Evolutionary conservation across 2,888 invertebrate genomes (phyloP).

Genomic region (Allolobophora icterica): DNA sequence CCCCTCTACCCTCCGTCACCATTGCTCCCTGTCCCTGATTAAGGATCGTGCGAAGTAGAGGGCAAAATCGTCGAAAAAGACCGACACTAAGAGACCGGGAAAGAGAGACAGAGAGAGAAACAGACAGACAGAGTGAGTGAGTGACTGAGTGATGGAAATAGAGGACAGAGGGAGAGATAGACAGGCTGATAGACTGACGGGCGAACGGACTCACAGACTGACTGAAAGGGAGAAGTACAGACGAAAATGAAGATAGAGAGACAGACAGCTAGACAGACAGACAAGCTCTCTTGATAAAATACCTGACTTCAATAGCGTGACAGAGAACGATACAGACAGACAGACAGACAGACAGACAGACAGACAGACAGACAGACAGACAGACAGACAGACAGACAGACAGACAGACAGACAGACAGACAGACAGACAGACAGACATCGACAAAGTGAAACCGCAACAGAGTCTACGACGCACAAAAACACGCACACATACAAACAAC

Average conservation of each 20-base stretch:
- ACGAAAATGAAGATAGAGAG: not conserved
- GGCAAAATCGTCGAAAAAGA: not conserved
- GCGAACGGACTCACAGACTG: not conserved
- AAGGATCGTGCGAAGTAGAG: not conserved
- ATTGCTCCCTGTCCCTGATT: slow-evolving; percentile 13
- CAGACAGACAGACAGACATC: not conserved
- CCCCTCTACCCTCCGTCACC: too few species aligned
- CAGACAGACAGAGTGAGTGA: too few species aligned
- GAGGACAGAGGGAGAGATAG: too few species aligned
- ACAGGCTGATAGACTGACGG: too few species aligned
- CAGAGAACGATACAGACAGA: too few species aligned
- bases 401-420: not conserved
- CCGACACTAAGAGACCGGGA: not conserved
- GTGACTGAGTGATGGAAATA: too few species aligned
- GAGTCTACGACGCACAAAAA: not conserved
- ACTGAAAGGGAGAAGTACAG: not conserved
- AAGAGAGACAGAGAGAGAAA: too few species aligned
- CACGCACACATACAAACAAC: not conserved
- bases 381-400: not conserved
- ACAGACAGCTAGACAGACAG: not conserved
- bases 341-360: too few species aligned
- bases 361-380: too few species aligned
- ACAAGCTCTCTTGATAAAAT: too few species aligned
- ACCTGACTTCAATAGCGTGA: too few species aligned
- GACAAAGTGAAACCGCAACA: not conserved